Percentiles rank a stretch among this genome's conserved stretches.
Evolutionary conservation across 37 sponge, comb jelly and placozoan species (phyloP).

Genomic region (Corticium candelabrum): DNA sequence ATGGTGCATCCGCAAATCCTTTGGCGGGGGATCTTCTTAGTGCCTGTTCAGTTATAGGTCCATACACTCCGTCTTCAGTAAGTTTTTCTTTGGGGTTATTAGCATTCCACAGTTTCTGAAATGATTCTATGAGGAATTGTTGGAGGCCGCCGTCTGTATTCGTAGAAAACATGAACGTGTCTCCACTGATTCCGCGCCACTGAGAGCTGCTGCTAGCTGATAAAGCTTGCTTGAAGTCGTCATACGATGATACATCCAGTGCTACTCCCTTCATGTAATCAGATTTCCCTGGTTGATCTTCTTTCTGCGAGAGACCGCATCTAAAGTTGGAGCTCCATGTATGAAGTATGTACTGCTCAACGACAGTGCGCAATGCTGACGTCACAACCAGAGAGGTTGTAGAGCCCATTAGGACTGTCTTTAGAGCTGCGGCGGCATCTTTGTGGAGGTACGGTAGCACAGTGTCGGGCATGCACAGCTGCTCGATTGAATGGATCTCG

Average conservation of each 20-base stretch:
- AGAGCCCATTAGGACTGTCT: background rate
- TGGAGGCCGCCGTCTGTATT: no score
- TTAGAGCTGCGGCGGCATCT: background rate
- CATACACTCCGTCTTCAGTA: background rate
- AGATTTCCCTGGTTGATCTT: background rate
- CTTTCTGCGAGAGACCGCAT: background rate
- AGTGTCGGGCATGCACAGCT: background rate
- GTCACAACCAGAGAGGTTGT: background rate
- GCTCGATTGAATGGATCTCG: background rate
- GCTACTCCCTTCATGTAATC: background rate
- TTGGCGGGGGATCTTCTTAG: background rate
- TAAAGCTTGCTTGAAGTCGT: background rate
- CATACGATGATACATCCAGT: background rate
- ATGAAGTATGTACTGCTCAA: background rate
- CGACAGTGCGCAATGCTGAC: background rate
- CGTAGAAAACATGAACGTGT: background rate
- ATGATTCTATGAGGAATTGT: background rate
- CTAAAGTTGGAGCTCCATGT: background rate
- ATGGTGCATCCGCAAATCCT: background rate
- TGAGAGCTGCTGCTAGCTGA: background rate
- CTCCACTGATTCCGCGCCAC: background rate
- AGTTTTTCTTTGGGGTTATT: background rate
- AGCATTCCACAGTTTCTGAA: background rate
- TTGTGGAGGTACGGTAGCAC: background rate
- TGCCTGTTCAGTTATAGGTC: background rate